Base-by-base conservation (phyloP, 2,797 vertebrate genomes). In the Lacerta agilis region DNA sequence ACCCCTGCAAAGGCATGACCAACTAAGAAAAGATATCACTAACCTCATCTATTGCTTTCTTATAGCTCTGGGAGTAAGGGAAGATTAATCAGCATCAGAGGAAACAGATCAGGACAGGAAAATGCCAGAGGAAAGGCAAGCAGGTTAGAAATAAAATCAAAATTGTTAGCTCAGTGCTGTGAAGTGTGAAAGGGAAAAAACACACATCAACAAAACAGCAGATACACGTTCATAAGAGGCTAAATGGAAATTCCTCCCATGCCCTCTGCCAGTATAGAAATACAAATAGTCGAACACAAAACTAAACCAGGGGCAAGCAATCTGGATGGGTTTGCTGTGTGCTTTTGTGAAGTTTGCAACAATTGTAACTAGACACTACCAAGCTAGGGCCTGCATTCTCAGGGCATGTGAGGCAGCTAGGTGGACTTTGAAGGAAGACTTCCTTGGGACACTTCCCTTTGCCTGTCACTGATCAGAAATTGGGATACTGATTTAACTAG, bases 21-120 rank as follows among this genome's bases (percentile, higher is more conserved):
- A 94, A 94, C 92, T 93, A 91, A 96, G 94, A 96, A 97, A 96
- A 97, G 93, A 94, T 86, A 94, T 94, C 97, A 99, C 98, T 98
- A 96, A 99, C 98, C 98, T 99, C 98, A 96, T 98, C 98, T 97
- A 99, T 98, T 95, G 98, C 98, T 98, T 98, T 98, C 97, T 98
- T 99, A 98, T 98, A 99, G 97, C 98, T 99, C 98, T 99, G 98
- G 95, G 95, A 96, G 95, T 93, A 97, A 96, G 95, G 96, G 95
- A 96, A 97, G 95, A 96, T 95, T 96, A 97, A 94, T 97, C 97
- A 96, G 95, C 95, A 94, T 95, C 96, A 97, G 96, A 97, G 94
- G 96, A 96, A 96, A 96, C 95, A 96, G 96, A 97, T 97, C 90
- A 93, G 95, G 96, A 95, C 96, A 93, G 94, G 92, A 95, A 94